Evolutionary conservation across 2,888 invertebrate species (phyloP), one percentile per base, ranked within the genome.

Genomic region (Monoplex corrugatus): DNA sequence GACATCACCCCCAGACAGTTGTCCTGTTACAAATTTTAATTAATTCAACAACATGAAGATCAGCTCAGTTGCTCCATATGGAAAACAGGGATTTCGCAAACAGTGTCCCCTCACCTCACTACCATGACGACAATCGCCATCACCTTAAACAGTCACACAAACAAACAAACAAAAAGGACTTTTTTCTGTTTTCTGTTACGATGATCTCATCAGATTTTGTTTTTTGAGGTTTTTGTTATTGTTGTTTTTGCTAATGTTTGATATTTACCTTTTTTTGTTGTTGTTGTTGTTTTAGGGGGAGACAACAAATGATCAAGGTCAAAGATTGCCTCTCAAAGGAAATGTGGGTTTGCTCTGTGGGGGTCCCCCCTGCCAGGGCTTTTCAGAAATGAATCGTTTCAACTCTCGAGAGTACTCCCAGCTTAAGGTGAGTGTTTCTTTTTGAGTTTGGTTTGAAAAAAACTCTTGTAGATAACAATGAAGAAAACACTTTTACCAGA

Each of bases 341-440:
- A 98, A 98, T 90, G 98, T 98, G 0, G 98, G 98, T 93, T 96
- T 98, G 90, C 96, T 98, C 50, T 98, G 98, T 94, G 98, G 98
- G 19, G 98, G 98, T 0, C 98, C 98, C 0, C 98, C 98, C 0
- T 98, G 98, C 95, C 98, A 98, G 96, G 98, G 98, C 5, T 98
- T 98, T 96, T 98, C 98, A 83, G 98, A 98, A 68, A 98, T 98
- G 98, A 98, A 98, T 96, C 96, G 98, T 87, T 98, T 98, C 96
- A 98, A 98, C 96, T 97, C 97, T 0, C 96, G 98, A 57, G 98
- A 98, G 92, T 98, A 98, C 95, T 98, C 98, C 0, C 97, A 97
- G 92, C 98, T 98, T 94, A 98, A 98, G 96, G 96, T 96, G 91
- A 89, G 92, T 23, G 28, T 8, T 0, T 28, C 40, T 10, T 1